These are phyloP conservation scores for Ips typographus DNA, from an alignment of 1,140 invertebrate genomes.

Conservation along the genomic window DNA sequence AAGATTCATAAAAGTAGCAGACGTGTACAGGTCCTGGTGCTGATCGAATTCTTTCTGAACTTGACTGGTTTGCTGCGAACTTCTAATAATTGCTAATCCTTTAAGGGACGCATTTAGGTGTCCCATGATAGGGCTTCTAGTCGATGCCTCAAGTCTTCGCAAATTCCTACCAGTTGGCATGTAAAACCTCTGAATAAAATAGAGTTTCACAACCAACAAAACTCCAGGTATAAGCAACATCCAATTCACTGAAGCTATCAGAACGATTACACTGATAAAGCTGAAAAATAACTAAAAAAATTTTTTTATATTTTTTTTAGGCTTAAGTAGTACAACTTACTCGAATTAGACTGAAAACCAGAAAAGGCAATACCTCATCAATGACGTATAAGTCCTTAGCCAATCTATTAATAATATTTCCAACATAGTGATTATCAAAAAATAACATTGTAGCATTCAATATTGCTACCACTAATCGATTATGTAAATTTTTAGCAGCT, in stretches of 20 bases:
- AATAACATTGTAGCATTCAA: slow-evolving; percentile 40
- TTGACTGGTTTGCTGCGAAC: slow-evolving; percentile 59
- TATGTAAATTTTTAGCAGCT: slow-evolving; percentile 39
- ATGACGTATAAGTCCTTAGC: slow-evolving; percentile 40
- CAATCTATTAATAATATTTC: slow-evolving; percentile 44
- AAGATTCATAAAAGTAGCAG: slow-evolving; percentile 67
- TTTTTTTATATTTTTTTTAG: background rate
- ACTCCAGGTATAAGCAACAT: slow-evolving; percentile 48
- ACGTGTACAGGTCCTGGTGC: slow-evolving; percentile 64
- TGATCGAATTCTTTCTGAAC: slow-evolving; percentile 62
- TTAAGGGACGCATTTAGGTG: slow-evolving; percentile 68
- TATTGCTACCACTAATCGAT: slow-evolving; percentile 33
- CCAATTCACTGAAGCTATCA: slow-evolving; percentile 33
- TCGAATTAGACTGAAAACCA: slow-evolving; percentile 37
- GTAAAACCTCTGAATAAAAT: slow-evolving; percentile 60
- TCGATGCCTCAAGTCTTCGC: slow-evolving; percentile 64
- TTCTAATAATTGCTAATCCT: slow-evolving; percentile 67
- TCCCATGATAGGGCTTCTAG: slow-evolving; percentile 66
- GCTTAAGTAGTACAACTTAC: slow-evolving; percentile 45
- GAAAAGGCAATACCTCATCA: slow-evolving; percentile 41
- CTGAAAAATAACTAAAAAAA: slow-evolving; percentile 25
- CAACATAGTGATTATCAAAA: slow-evolving; percentile 43
- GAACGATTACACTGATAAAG: slow-evolving; percentile 31
- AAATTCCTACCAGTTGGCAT: slow-evolving; percentile 63
- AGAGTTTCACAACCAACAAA: slow-evolving; percentile 57